Percentiles rank a stretch among this genome's conserved stretches.
Evolutionary conservation across 2,797 vertebrate species (phyloP).

Genomic region (Manis pentadactyla): DNA sequence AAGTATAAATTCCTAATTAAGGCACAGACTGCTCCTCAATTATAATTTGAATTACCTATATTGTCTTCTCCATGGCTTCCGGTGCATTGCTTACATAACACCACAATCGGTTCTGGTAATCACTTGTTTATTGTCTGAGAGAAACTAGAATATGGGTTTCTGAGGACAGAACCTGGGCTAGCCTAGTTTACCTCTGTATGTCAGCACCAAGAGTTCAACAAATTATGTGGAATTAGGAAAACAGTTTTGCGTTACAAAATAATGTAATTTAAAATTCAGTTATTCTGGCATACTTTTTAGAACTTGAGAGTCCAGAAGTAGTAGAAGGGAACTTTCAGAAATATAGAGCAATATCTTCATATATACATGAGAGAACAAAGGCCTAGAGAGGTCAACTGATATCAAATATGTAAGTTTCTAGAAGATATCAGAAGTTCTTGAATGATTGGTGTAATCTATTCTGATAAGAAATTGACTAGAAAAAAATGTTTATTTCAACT

Average conservation of each 20-base stretch:
- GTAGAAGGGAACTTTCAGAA: neutral
- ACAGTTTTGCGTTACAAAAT: neutral
- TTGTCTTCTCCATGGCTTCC: neutral
- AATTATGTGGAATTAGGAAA: neutral
- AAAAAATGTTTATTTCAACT: neutral
- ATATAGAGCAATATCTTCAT: neutral
- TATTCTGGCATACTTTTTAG: neutral
- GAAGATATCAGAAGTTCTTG: neutral
- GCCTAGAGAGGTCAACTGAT: neutral
- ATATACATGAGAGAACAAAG: neutral
- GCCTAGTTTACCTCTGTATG: neutral
- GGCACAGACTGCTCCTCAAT: neutral
- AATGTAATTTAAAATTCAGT: neutral
- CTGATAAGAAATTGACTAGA: neutral
- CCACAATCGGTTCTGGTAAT: neutral
- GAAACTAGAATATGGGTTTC: neutral
- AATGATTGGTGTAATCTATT: neutral
- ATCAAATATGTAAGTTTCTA: neutral
- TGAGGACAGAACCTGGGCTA: neutral
- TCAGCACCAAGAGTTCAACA: neutral
- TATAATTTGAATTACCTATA: neutral
- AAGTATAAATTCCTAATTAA: neutral
- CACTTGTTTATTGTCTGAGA: neutral
- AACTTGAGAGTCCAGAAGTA: neutral
- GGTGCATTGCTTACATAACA: neutral